These are phyloP conservation scores for Cheilosia grossa DNA, from an alignment of 2,888 invertebrate genomes.

Conservation along the genomic window DNA sequence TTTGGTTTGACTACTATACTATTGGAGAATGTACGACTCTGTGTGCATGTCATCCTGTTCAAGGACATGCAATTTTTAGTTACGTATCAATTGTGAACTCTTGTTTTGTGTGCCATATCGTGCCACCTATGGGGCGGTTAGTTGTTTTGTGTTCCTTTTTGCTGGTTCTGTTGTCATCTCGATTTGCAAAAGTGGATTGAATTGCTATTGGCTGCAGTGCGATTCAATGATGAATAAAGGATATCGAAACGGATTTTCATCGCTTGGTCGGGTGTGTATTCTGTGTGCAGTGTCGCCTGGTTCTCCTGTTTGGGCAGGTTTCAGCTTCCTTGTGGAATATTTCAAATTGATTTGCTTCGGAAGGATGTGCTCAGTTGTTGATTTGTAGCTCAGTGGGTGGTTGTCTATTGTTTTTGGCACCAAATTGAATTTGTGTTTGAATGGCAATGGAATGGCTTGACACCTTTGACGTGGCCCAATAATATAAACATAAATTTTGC, in stretches of 20 bases:
- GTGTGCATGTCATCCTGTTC: constrained; percentile 14
- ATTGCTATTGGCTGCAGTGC: constrained; percentile 51
- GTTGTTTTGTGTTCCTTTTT: constrained; percentile 44
- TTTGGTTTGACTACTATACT: constrained; percentile 68
- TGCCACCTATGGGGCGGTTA: constrained; percentile 60
- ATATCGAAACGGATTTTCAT: constrained; percentile 72
- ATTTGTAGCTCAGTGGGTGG: constrained; percentile 53
- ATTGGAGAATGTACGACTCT: constrained; percentile 29
- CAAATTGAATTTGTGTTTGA: constrained; percentile 6
- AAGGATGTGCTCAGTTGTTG: constrained; percentile 51
- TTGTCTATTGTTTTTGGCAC: constrained; percentile 20
- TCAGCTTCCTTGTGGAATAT: constrained; percentile 81
- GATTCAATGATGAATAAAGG: constrained; percentile 72
- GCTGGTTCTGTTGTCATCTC: constrained; percentile 47
- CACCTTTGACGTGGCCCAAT: not conserved
- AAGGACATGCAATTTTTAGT: constrained; percentile 50
- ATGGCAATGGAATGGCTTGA: not conserved
- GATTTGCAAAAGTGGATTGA: constrained; percentile 67
- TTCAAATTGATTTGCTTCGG: constrained; percentile 68
- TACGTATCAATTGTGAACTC: constrained; percentile 48
- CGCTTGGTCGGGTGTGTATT: constrained; percentile 60
- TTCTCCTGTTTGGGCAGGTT: constrained; percentile 78
- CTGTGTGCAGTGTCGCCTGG: constrained; percentile 6
- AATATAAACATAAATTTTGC: not conserved
- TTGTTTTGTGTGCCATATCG: constrained; percentile 18